Conservation (phyloP, 2,888 invertebrate species). For the Zaprionus obscuricornis region DNA sequence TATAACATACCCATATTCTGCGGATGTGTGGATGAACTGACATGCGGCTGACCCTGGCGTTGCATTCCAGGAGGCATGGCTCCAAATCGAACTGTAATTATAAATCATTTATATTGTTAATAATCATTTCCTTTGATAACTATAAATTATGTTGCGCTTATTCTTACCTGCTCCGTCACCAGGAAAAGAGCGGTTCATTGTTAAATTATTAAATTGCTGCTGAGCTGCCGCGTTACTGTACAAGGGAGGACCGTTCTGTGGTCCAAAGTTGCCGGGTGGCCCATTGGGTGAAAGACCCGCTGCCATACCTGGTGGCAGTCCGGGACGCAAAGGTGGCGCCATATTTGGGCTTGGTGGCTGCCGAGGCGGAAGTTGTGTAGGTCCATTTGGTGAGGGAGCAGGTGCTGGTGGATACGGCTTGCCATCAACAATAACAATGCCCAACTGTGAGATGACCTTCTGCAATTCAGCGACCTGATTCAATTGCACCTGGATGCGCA, state of each 20-base stretch:
- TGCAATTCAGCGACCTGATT: slow-evolving; percentile 92
- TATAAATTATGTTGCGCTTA: slow-evolving; percentile 26
- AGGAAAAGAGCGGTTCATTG: slow-evolving; percentile 81
- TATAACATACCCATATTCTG: slow-evolving; percentile 85
- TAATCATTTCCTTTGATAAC: slow-evolving; percentile 12
- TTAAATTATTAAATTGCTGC: slow-evolving; percentile 82
- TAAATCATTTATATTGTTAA: neutral
- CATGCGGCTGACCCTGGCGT: slow-evolving; percentile 85
- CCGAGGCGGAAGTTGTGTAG: slow-evolving; percentile 80
- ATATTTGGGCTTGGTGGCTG: slow-evolving; percentile 83
- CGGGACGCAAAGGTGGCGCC: slow-evolving; percentile 82
- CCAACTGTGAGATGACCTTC: slow-evolving; percentile 90
- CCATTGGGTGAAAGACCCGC: slow-evolving; percentile 81
- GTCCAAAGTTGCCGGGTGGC: slow-evolving; percentile 76
- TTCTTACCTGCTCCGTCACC: slow-evolving; percentile 81
- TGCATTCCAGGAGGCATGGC: slow-evolving; percentile 82
- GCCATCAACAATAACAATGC: slow-evolving; percentile 93
- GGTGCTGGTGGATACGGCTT: slow-evolving; percentile 87
- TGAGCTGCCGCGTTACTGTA: slow-evolving; percentile 81
- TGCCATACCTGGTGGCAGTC: slow-evolving; percentile 81
- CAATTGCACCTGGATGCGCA: slow-evolving; percentile 90
- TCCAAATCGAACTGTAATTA: slow-evolving; percentile 80
- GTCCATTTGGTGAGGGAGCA: slow-evolving; percentile 79
- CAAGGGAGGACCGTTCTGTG: slow-evolving; percentile 82
- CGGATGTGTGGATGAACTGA: slow-evolving; percentile 87